Base-by-base conservation (phyloP, 2,797 vertebrate genomes). In the Ptychadena robeensis region DNA sequence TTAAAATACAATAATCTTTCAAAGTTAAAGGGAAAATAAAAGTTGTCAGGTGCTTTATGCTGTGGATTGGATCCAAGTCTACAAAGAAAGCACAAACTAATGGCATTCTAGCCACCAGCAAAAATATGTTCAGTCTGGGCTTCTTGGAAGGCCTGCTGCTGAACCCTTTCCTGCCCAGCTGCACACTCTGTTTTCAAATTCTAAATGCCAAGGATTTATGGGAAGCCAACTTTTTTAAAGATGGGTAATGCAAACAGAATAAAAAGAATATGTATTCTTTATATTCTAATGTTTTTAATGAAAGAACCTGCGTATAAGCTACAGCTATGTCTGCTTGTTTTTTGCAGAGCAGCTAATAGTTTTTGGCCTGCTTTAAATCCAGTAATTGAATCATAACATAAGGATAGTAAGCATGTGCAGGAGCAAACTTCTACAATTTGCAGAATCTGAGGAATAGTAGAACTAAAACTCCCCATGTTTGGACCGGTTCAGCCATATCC, bases 1-100 rank as follows among this genome's bases (percentile, higher is more conserved):
- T 78, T 78, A 28, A 69, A 10, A 69, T 69, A 79, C n/a, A 4
- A 57, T 78, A 78, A 78, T 67, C 64, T 53, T 61, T 40, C 18
- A 75, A 69, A 53, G 34, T 59, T 70, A 70, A 69, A 61, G 44
- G 65, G 57, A 76, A 77, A 28, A 77, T 44, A 77, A 70, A 69
- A 38, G 35, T 44, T 53, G 44, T 82, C 35, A 77, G 53, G 44
- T 79, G 44, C 30, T 69, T 69, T 59, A 68, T 28, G 18, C n/a
- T 57, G 18, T 57, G 64, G 30, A 14, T 57, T 28, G 76, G 25
- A 18, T 48, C 40, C 40, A 68, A 30, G 12, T 32, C 65, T 53
- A 65, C 22, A 78, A 35, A 34, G 25, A 78, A 53, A 34, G 75
- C n/a, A 53, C 22, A 34, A 30, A 30, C 22, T 27, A 66, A 31